These are phyloP conservation scores for Nautilus pompilius DNA, from an alignment of 1,140 invertebrate genomes.

Conservation along the genomic window DNA sequence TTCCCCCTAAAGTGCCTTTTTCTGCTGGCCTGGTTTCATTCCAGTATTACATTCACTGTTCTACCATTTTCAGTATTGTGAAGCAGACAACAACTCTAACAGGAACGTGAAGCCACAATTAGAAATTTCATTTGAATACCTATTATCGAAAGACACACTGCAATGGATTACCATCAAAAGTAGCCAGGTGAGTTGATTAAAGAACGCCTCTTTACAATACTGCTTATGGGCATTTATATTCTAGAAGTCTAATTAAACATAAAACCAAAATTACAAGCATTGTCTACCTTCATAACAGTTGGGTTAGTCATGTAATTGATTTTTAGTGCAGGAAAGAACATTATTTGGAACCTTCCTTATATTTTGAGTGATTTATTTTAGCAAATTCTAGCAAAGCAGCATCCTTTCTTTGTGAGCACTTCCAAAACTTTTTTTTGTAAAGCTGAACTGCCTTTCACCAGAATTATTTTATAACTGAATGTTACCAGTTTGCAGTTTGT, in stretches of 20 bases:
- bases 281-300: neutral
- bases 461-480: too few species aligned
- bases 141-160: constrained; percentile 85
- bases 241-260: too few species aligned
- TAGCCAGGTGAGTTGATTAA: constrained; percentile 55
- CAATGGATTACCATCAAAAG: constrained; percentile 90
- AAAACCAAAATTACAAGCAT: neutral
- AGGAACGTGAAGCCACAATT: constrained; percentile 52
- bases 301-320: constrained; percentile 3
- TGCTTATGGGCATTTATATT: too few species aligned
- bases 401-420: too few species aligned
- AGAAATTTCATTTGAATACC: constrained; percentile 93
- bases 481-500: too few species aligned
- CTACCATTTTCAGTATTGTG: constrained; percentile 7
- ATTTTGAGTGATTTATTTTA: too few species aligned
- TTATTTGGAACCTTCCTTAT: too few species aligned
- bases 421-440: too few species aligned
- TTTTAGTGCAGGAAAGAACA: neutral
- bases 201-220: too few species aligned
- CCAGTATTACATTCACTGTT: neutral
- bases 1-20: too few species aligned
- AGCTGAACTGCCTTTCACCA: too few species aligned
- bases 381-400: too few species aligned
- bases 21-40: neutral
- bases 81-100: constrained; percentile 14